Evolutionary conservation across 2,888 invertebrate species (phyloP).

Genomic region (Theretra japonica): DNA sequence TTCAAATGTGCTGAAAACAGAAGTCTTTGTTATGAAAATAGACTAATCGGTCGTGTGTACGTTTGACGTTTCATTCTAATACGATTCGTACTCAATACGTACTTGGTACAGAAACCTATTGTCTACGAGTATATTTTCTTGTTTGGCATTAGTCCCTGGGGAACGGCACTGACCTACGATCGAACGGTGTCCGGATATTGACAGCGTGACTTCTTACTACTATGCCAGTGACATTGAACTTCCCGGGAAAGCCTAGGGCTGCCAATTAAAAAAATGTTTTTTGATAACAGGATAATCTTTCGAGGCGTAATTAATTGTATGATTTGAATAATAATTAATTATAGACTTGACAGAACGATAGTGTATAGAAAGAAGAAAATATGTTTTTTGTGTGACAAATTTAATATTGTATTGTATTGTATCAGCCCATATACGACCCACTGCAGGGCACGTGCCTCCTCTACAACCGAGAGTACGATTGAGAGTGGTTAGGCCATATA

Average conservation of each 20-base stretch:
- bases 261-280: neutral
- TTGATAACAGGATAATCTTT: neutral
- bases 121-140: neutral
- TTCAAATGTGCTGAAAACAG: neutral
- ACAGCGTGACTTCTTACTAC: too few relatives aligned
- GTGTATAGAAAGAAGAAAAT: too few relatives aligned
- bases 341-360: too few relatives aligned
- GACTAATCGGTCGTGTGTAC: neutral
- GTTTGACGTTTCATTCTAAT: neutral
- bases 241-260: too few relatives aligned
- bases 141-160: neutral
- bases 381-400: too few relatives aligned
- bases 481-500: too few relatives aligned
- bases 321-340: too few relatives aligned
- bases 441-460: too few relatives aligned
- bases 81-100: slow-evolving; percentile 2
- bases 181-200: neutral
- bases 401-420: too few relatives aligned
- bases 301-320: too few relatives aligned
- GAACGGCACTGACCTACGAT: neutral
- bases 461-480: too few relatives aligned
- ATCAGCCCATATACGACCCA: too few relatives aligned
- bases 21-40: slow-evolving; percentile 24
- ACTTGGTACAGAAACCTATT: neutral
- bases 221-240: neutral